Evolutionary conservation across 2,888 invertebrate genomes (phyloP).

Genomic region (Drosophila histrio): DNA sequence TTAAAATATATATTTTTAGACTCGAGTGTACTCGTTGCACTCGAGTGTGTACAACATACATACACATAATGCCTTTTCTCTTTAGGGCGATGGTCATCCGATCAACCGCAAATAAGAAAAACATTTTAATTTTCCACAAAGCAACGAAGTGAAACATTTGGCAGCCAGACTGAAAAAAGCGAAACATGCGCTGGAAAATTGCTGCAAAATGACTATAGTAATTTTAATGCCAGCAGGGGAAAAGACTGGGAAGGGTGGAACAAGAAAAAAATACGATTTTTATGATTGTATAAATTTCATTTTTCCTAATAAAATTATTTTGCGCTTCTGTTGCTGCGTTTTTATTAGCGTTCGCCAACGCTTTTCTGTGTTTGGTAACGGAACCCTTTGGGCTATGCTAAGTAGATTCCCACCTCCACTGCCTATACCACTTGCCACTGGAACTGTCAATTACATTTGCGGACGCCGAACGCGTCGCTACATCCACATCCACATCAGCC

Average conservation of each 20-base stretch:
- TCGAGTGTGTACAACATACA: not conserved
- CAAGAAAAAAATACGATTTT: slow-evolving; percentile 20
- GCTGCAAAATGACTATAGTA: slow-evolving; percentile 41
- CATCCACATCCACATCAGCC: slow-evolving; percentile 22
- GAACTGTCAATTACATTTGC: slow-evolving; percentile 76
- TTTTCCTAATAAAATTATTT: slow-evolving; percentile 42
- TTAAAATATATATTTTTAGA: not conserved
- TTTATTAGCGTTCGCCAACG: not conserved
- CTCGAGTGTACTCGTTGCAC: not conserved
- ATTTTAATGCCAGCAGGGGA: slow-evolving; percentile 31
- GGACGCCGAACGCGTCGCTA: slow-evolving; percentile 21
- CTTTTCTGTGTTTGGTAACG: not conserved
- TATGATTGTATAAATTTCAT: slow-evolving; percentile 37
- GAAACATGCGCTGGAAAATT: slow-evolving; percentile 23
- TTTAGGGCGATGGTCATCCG: too few species aligned
- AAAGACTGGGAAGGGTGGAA: not conserved
- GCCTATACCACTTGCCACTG: slow-evolving; percentile 34
- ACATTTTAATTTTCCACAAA: slow-evolving; percentile 27
- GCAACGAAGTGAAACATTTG: slow-evolving; percentile 33
- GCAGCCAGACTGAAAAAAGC: slow-evolving; percentile 4
- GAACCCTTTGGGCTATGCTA: slow-evolving; percentile 38
- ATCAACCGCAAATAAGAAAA: not conserved
- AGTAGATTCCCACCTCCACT: slow-evolving; percentile 15
- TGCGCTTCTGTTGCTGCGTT: slow-evolving; percentile 5
- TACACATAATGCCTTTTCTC: not conserved